A percentile compares a stretch with the other conserved stretches of the same genome.
Conservation (phyloP, 2,888 invertebrate species). For the Ormia ochracea region DNA sequence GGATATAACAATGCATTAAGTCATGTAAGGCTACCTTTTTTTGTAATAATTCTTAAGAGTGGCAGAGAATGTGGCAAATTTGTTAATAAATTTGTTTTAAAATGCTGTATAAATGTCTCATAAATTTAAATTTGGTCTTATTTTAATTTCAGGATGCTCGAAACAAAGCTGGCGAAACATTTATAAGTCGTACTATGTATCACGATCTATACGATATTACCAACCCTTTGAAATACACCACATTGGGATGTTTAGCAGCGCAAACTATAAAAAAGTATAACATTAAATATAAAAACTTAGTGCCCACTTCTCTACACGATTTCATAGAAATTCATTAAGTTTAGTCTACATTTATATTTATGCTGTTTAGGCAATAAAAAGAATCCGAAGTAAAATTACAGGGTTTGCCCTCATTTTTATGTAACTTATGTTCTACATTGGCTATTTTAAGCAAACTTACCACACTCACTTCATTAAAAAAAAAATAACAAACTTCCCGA, state of each 20-base stretch:
- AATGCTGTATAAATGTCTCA: too few relatives aligned
- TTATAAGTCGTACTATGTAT: conserved; percentile 82
- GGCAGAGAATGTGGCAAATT: too few relatives aligned
- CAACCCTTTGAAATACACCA: conserved; percentile 86
- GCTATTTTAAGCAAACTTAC: conserved; percentile 41
- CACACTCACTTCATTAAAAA: background rate
- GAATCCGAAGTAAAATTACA: background rate
- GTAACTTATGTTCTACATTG: conserved; percentile 25
- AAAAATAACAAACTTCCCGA: conserved; percentile 4
- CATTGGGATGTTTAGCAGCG: conserved; percentile 91
- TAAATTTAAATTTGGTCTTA: background rate
- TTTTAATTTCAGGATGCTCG: conserved; percentile 78
- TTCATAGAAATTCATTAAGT: conserved; percentile 76
- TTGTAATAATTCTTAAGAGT: too few relatives aligned
- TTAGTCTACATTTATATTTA: background rate
- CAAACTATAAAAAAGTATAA: conserved; percentile 85
- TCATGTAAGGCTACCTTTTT: too few relatives aligned
- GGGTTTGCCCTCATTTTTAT: conserved; percentile 8
- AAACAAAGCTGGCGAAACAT: conserved; percentile 86
- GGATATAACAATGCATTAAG: too few relatives aligned
- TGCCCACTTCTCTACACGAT: conserved; percentile 79
- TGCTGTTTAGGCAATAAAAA: background rate
- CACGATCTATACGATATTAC: conserved; percentile 83
- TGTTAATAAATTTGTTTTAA: too few relatives aligned
- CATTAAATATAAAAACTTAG: conserved; percentile 80